Evolutionary conservation across 1,140 invertebrate species (phyloP).

Genomic region (Orius insidiosus): DNA sequence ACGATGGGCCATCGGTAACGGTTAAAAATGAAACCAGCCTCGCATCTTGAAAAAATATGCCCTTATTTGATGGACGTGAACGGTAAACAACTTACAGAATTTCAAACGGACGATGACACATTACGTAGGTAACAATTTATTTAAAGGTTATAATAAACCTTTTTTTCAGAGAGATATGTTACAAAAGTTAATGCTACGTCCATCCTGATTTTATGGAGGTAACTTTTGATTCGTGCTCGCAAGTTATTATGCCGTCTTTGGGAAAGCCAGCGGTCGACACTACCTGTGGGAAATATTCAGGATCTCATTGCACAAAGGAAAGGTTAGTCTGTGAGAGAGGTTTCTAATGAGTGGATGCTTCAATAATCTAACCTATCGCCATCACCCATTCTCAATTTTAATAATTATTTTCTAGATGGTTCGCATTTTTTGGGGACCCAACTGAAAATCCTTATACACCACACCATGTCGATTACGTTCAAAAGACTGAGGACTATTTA

Average conservation of each 20-base stretch:
- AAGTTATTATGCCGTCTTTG: conserved; percentile 60
- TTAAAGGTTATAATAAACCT: not conserved
- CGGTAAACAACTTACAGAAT: conserved; percentile 33
- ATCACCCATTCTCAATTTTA: not conserved
- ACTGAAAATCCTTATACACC: conserved; percentile 45
- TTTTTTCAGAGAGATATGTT: conserved; percentile 24
- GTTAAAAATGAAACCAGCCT: too few species aligned
- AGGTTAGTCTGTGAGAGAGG: not conserved
- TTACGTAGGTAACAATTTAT: conserved; percentile 5
- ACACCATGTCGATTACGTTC: conserved; percentile 62
- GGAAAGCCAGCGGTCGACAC: conserved; percentile 57
- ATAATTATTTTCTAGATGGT: conserved; percentile 36
- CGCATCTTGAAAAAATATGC: too few species aligned
- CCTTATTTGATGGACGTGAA: too few species aligned
- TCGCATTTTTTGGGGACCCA: conserved; percentile 50
- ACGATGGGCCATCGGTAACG: too few species aligned
- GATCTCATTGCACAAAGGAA: conserved; percentile 38
- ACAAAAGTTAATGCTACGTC: conserved; percentile 38
- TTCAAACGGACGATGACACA: conserved; percentile 2
- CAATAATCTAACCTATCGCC: not conserved
- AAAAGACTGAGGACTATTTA: conserved; percentile 27
- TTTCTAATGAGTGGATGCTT: not conserved
- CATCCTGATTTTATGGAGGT: conserved; percentile 45
- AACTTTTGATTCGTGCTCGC: conserved; percentile 63
- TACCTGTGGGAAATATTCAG: conserved; percentile 57